Percentiles rank a stretch among this genome's conserved stretches.
phyloP scores from a whole-genome alignment of 2,888 invertebrate species.

The Eudasyphora cyanicolor region DNA sequence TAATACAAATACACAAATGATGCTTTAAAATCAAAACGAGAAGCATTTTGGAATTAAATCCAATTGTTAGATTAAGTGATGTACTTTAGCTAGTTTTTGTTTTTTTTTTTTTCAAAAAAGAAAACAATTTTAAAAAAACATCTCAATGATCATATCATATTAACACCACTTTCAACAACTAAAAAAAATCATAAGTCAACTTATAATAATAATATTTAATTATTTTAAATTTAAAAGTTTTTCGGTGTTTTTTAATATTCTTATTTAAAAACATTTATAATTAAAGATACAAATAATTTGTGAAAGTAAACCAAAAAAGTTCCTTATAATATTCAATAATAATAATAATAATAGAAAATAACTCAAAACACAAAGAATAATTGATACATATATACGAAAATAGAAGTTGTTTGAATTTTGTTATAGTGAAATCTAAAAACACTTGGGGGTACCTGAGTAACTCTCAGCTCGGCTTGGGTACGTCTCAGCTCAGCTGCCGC shows the following conservation, averaged over 20 bases:
- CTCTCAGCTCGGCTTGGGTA: slow-evolving; percentile 93
- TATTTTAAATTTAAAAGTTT: not conserved
- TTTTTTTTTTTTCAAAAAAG: slow-evolving; percentile 47
- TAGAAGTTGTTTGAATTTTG: slow-evolving; percentile 44
- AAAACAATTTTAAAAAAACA: slow-evolving; percentile 33
- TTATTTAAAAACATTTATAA: slow-evolving; percentile 53
- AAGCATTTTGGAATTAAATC: slow-evolving; percentile 63
- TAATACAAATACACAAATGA: slow-evolving; percentile 54
- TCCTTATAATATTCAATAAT: not conserved
- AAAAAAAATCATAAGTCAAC: slow-evolving; percentile 24
- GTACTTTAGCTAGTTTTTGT: slow-evolving; percentile 21
- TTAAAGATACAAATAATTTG: slow-evolving; percentile 59
- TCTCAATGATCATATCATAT: slow-evolving; percentile 64
- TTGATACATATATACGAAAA: slow-evolving; percentile 45
- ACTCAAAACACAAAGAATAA: slow-evolving; percentile 68
- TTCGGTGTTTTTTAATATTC: not conserved
- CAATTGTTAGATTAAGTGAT: not conserved
- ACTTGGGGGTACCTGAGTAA: slow-evolving; percentile 85
- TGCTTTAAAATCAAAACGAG: slow-evolving; percentile 66
- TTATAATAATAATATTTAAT: slow-evolving; percentile 37
- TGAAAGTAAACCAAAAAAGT: slow-evolving; percentile 48
- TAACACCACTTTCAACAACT: slow-evolving; percentile 68
- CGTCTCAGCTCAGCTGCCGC: slow-evolving; percentile 90
- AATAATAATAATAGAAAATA: slow-evolving; percentile 38
- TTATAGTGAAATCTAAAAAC: slow-evolving; percentile 30